Evolutionary conservation across 2,888 invertebrate species (phyloP), one percentile per base, ranked within the genome.

Genomic region (Leistus spinibarbis): DNA sequence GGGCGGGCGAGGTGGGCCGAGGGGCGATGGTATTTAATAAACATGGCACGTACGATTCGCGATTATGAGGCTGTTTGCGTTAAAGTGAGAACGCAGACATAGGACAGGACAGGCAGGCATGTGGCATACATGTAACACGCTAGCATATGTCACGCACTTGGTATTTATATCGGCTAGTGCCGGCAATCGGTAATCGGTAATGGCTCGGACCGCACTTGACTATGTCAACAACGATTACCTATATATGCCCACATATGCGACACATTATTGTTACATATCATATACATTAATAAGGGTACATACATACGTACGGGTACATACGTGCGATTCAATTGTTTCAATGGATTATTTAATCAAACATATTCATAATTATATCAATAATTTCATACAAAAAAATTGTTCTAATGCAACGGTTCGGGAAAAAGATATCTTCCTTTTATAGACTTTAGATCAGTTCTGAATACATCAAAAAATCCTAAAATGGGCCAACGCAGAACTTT

Each of bases 61-160:
- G 72, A 72, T 72, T 64, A 64, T 64, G 64, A 16, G 40, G 24
- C 64, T 24, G 64, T 64, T 72, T 66, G 72, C 72, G 57, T 27
- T 24, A 71, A 71, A 54, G 63, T 71, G 57, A n/a, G n/a, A 56
- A 56, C 57, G 66, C 60, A 60, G 16, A 10, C 22, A 60, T 71
- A 71, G 63, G 64, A 57, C 57, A 66, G 65, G 72, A 40, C 13
- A 40, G 7, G 24, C 7, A 24, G 3, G 24, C 7, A 24, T 24
- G 24, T 24, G 7, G 24, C 7, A 24, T 24, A 7, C 7, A 24
- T 24, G 40, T 40, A 40, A 40, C n/a, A n/a, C 40, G 40, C 40
- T 10, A 40, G 68, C 73, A 68, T 74, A 74, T 74, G 73, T 74
- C 73, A 74, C 73, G 73, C 67, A 62, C 73, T 23, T 27, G 27